phyloP scores from a whole-genome alignment of 2,888 invertebrate species.

The Crossocerus cetratus region DNA sequence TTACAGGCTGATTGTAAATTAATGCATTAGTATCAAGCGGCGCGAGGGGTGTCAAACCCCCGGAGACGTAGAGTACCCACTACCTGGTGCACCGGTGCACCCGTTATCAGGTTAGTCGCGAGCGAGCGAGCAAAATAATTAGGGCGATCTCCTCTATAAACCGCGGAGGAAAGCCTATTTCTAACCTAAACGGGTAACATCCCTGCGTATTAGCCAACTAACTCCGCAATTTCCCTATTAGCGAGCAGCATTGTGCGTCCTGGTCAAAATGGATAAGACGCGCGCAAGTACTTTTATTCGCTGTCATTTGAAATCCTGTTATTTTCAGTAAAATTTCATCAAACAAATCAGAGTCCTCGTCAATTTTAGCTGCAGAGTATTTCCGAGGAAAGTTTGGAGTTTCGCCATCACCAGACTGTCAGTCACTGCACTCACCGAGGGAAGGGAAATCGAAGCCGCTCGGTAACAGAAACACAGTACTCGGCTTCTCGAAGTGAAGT shows the following conservation, averaged over 20 bases:
- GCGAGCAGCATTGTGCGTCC: constrained; percentile 10
- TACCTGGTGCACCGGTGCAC: not conserved
- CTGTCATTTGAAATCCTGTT: no score
- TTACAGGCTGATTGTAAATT: constrained; percentile 63
- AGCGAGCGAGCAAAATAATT: constrained; percentile 69
- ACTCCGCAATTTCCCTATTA: no score
- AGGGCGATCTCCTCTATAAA: constrained; percentile 53
- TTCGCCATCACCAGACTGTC: no score
- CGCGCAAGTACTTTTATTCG: no score
- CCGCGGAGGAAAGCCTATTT: constrained; percentile 54
- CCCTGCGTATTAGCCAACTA: constrained; percentile 40
- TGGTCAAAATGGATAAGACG: constrained; percentile 31
- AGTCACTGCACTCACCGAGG: no score
- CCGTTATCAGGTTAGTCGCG: constrained; percentile 67
- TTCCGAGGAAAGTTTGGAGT: no score
- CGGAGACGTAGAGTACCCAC: constrained; percentile 52
- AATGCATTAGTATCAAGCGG: constrained; percentile 58
- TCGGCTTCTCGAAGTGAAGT: no score
- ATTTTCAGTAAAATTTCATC: no score
- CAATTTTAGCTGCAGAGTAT: no score
- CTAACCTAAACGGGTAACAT: constrained; percentile 57
- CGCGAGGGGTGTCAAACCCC: constrained; percentile 46
- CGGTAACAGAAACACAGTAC: no score
- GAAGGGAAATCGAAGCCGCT: no score
- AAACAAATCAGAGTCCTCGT: no score